Percentiles rank a stretch among this genome's conserved stretches.
These are phyloP conservation scores for Cyprinodon brontotheroides DNA, from an alignment of 2,113 vertebrate genomes.

Conservation along the genomic window DNA sequence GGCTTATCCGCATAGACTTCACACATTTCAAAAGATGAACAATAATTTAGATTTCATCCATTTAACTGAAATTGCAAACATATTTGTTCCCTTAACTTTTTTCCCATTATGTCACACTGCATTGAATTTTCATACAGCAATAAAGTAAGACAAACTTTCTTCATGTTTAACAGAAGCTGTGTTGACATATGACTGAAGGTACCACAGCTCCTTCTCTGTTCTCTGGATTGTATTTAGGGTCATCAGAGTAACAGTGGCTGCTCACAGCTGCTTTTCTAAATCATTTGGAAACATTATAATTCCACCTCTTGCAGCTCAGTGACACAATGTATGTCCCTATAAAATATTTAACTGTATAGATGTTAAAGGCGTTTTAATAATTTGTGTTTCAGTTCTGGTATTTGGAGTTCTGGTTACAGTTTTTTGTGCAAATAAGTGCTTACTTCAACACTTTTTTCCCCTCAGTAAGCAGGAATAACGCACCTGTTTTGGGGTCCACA, in stretches of 20 bases:
- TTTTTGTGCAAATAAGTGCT: not conserved
- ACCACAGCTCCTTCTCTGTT: not conserved
- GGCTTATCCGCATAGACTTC: constrained; percentile 2
- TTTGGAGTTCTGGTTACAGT: not conserved
- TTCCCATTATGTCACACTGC: not conserved
- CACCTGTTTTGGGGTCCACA: constrained; percentile 96
- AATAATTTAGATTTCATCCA: constrained; percentile 9
- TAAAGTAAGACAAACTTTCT: not conserved
- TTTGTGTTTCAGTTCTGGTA: not conserved
- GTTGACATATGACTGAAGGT: too few relatives aligned
- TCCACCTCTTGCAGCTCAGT: not conserved
- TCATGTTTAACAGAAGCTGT: too few relatives aligned
- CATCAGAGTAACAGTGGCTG: not conserved
- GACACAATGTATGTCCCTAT: not conserved
- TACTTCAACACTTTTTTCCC: not conserved
- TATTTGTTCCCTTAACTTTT: not conserved
- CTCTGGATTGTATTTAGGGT: not conserved
- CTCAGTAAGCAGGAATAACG: constrained; percentile 18
- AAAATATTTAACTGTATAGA: not conserved
- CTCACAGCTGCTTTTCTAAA: not conserved
- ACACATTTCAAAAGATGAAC: constrained; percentile 30
- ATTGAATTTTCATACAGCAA: not conserved
- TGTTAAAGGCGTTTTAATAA: not conserved
- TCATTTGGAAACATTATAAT: not conserved
- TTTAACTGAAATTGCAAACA: not conserved